These are phyloP conservation scores for Pissodes strobi DNA, from an alignment of 1,140 invertebrate genomes.

Conservation along the genomic window DNA sequence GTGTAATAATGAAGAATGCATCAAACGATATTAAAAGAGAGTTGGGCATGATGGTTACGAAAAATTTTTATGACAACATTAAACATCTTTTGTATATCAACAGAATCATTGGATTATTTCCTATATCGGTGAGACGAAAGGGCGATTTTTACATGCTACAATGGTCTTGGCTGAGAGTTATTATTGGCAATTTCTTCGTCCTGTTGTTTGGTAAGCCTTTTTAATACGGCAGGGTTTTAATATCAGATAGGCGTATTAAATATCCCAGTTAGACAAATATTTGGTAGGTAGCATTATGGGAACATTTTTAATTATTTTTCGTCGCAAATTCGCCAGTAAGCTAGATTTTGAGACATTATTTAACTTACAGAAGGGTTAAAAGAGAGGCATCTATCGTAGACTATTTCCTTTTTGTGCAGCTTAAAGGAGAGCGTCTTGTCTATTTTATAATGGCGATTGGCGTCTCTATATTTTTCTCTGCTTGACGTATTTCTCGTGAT, in stretches of 20 bases:
- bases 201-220: constrained; percentile 8
- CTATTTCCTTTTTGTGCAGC: no score
- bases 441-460: no score
- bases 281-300: no score
- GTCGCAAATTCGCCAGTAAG: no score
- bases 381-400: no score
- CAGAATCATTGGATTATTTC: constrained; percentile 18
- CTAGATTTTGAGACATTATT: no score
- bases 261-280: background rate
- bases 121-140: constrained; percentile 5
- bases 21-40: constrained; percentile 4
- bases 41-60: constrained; percentile 2
- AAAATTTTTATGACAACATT: constrained; percentile 16
- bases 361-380: no score
- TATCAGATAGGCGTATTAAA: background rate
- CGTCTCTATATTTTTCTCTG: no score
- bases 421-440: no score
- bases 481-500: no score
- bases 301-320: no score
- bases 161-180: constrained; percentile 26
- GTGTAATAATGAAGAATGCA: constrained; percentile 7
- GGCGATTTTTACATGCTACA: constrained; percentile 4
- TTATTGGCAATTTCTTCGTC: constrained; percentile 9
- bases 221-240: no score
- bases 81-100: constrained; percentile 21